Conservation (phyloP, 2,888 invertebrate genomes). For the Quadroppia sp. region DNA sequence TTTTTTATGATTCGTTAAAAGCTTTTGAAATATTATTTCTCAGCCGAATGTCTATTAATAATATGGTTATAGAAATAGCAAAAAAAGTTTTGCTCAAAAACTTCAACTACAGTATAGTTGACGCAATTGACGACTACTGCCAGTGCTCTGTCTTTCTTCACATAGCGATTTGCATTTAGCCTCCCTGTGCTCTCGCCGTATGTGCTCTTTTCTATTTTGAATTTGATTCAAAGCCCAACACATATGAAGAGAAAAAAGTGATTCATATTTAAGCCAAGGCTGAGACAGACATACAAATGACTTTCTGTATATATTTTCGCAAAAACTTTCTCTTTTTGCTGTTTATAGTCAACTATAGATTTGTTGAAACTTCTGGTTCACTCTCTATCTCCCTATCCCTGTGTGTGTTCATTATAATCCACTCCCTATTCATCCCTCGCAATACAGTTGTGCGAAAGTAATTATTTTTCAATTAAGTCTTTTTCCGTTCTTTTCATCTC, state of each 20-base stretch:
- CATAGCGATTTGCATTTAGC: background rate
- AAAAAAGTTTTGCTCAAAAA: background rate
- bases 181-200: background rate
- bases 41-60: too few species aligned
- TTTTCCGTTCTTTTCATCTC: background rate
- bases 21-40: too few species aligned
- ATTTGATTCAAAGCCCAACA: background rate
- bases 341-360: background rate
- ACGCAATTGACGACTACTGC: conserved; percentile 9
- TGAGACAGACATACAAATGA: background rate
- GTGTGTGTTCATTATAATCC: too few species aligned
- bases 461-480: conserved; percentile 30
- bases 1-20: background rate
- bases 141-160: background rate
- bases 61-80: conserved; percentile 12
- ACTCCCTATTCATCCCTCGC: too few species aligned
- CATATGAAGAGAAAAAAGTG: background rate
- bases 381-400: background rate
- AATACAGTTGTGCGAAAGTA: background rate
- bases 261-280: conserved; percentile 19
- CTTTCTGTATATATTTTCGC: background rate
- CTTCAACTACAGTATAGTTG: too few species aligned
- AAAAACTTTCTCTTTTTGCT: background rate
- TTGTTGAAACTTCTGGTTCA: background rate
- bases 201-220: conserved; percentile 6